Evolutionary conservation across 1,140 invertebrate species (phyloP).

Genomic region (Aradophagus sp.): DNA sequence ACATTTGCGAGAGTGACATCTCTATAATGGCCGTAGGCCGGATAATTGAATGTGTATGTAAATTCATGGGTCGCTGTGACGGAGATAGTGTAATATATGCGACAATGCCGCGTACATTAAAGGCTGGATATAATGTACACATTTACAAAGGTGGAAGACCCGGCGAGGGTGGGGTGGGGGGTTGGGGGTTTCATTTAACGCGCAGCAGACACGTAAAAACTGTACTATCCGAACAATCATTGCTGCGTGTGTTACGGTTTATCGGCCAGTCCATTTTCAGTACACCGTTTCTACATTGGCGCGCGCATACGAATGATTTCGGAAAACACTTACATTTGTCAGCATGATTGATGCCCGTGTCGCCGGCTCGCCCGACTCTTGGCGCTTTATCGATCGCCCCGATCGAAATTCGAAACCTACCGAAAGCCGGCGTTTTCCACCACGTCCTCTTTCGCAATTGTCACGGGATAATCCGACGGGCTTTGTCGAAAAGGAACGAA

Average conservation of each 20-base stretch:
- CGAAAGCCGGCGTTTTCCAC: too few species aligned
- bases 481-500: too few species aligned
- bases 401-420: too few species aligned
- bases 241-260: conserved; percentile 10
- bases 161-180: too few species aligned
- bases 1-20: conserved; percentile 53
- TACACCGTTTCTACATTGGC: conserved; percentile 16
- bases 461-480: too few species aligned
- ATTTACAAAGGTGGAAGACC: too few species aligned
- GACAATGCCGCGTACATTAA: conserved; percentile 46
- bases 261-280: conserved; percentile 33
- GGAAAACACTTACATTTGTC: conserved; percentile 17
- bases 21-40: conserved; percentile 51
- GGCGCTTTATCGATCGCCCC: background rate
- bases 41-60: conserved; percentile 62
- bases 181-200: background rate
- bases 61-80: conserved; percentile 63
- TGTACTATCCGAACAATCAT: conserved; percentile 39
- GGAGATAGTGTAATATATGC: conserved; percentile 52
- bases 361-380: conserved; percentile 3
- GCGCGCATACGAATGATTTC: conserved; percentile 4
- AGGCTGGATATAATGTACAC: conserved; percentile 36
- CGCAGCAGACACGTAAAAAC: conserved; percentile 23
- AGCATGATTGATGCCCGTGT: conserved; percentile 15
- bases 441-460: too few species aligned